These are phyloP conservation scores for Tringa solitaria DNA, from an alignment of 2,113 vertebrate genomes.

Conservation along the genomic window DNA sequence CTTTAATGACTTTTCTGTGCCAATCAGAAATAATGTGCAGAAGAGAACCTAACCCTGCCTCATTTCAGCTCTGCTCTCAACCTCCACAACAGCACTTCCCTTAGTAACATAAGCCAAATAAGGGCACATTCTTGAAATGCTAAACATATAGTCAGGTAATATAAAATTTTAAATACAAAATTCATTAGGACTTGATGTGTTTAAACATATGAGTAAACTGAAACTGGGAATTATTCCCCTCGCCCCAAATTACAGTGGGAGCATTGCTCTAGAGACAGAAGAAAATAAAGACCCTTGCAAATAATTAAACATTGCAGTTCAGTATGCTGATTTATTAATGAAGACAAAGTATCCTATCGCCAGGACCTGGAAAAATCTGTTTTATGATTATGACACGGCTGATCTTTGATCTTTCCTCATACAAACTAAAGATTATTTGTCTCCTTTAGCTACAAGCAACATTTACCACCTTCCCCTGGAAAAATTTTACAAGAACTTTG, in stretches of 20 bases:
- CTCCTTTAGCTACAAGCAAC: background rate
- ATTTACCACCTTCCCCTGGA: background rate
- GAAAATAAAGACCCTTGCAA: background rate
- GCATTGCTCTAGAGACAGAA: background rate
- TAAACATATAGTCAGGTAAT: background rate
- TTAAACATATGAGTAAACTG: background rate
- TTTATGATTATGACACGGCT: background rate
- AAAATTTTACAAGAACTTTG: background rate
- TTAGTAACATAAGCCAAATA: fast-evolving
- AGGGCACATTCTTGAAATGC: background rate
- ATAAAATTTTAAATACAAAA: background rate
- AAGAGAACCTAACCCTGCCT: background rate
- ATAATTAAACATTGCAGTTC: background rate
- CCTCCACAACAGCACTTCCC: background rate
- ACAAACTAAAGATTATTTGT: background rate
- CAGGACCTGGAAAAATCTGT: background rate
- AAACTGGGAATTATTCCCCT: background rate
- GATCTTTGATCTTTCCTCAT: background rate
- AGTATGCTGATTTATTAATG: background rate
- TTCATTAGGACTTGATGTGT: background rate
- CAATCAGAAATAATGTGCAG: background rate
- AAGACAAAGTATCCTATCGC: background rate
- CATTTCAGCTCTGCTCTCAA: background rate
- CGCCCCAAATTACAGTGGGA: background rate
- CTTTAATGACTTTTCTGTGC: background rate